A percentile compares a stretch with the other conserved stretches of the same genome.
These are phyloP conservation scores for Operophtera brumata DNA, from an alignment of 2,888 invertebrate genomes.

Conservation along the genomic window DNA sequence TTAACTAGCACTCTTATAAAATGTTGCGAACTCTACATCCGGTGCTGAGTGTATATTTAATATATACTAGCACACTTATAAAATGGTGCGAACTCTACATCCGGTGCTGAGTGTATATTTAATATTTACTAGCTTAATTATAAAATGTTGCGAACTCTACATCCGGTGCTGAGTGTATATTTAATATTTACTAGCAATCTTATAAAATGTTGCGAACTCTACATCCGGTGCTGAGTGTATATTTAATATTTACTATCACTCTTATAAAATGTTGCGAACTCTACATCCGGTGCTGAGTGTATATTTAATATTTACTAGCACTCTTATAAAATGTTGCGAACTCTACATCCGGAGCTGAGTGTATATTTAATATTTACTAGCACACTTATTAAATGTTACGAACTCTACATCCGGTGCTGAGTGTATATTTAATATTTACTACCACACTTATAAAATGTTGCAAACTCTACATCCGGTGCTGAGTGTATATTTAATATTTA, in stretches of 20 bases:
- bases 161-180: not conserved
- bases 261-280: conserved; percentile 6
- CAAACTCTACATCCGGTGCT: not conserved
- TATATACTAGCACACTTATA: conserved; percentile 7
- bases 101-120: too few species aligned
- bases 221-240: not conserved
- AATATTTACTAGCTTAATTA: conserved; percentile 6
- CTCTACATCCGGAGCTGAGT: not conserved
- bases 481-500: conserved; percentile 1
- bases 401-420: not conserved
- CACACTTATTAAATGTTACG: conserved; percentile 7
- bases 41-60: too few species aligned
- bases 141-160: conserved; percentile 9
- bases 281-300: not conserved
- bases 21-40: conserved; percentile 6
- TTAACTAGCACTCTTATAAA: conserved; percentile 6
- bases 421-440: conserved; percentile 1
- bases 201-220: conserved; percentile 6
- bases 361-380: conserved; percentile 1
- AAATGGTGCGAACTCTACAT: conserved; percentile 8
- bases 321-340: conserved; percentile 6
- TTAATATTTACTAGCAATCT: conserved; percentile 5
- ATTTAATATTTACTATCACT: conserved; percentile 6
- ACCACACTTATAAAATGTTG: conserved; percentile 8
- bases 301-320: conserved; percentile 5